These are phyloP conservation scores for Galagoides demidoff DNA, from an alignment of 2,797 vertebrate genomes.

Conservation along the genomic window DNA sequence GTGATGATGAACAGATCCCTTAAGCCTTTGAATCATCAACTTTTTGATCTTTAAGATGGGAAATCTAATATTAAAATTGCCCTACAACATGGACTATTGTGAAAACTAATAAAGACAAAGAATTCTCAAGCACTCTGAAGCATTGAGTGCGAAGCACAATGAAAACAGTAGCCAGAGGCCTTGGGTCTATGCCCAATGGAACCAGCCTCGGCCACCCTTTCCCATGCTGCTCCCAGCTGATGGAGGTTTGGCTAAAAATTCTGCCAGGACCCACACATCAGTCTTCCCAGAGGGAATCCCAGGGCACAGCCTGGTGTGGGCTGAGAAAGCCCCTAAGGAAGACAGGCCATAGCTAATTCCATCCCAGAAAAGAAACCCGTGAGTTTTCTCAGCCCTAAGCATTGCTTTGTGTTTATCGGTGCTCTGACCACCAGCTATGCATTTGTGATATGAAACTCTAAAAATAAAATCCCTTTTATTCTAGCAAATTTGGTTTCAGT, in stretches of 20 bases:
- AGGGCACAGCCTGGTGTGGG: background rate
- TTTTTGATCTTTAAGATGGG: background rate
- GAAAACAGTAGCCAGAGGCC: background rate
- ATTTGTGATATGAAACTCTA: slow-evolving; percentile 3
- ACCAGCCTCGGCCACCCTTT: background rate
- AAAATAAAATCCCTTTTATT: background rate
- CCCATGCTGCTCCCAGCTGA: background rate
- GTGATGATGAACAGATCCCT: background rate
- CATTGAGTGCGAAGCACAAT: background rate
- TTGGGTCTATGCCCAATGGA: background rate
- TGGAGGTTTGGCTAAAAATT: background rate
- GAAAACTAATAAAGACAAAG: slow-evolving; percentile 15
- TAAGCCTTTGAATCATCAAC: background rate
- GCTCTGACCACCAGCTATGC: background rate
- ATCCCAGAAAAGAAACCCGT: background rate
- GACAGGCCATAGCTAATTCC: background rate
- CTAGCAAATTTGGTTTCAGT: background rate
- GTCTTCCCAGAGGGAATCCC: background rate
- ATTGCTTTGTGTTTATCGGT: background rate
- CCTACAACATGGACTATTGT: background rate
- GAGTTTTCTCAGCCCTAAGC: background rate
- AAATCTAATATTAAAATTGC: background rate
- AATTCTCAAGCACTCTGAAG: background rate
- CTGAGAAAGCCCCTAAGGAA: background rate
- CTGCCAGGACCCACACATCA: background rate